Evolutionary conservation across 2,888 invertebrate species (phyloP).

Genomic region (Volucella inflata): DNA sequence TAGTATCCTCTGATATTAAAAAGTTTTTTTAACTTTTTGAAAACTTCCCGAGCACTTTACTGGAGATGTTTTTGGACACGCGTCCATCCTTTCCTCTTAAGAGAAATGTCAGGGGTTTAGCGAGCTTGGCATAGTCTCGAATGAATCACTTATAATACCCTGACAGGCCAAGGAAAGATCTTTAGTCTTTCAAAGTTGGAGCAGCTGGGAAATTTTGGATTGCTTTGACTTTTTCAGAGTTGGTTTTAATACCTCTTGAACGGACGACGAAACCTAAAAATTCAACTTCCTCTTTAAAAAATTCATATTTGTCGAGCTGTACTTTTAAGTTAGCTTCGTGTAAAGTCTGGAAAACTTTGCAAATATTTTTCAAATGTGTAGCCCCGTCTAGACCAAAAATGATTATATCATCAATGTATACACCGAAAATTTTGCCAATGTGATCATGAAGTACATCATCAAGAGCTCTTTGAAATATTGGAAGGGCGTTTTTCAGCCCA

Average conservation of each 20-base stretch:
- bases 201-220: no score
- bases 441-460: no score
- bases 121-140: background rate
- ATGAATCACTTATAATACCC: no score
- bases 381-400: background rate
- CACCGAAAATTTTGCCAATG: no score
- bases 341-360: background rate
- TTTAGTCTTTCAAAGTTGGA: no score
- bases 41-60: background rate
- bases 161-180: no score
- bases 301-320: background rate
- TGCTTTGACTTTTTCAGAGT: no score
- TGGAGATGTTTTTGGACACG: constrained; percentile 8
- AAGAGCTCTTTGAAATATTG: no score
- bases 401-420: background rate
- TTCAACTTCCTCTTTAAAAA: background rate
- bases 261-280: constrained; percentile 4
- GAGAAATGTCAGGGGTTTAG: constrained; percentile 4
- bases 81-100: background rate
- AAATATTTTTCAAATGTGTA: background rate
- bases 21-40: constrained; percentile 7
- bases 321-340: background rate
- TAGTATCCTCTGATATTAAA: background rate
- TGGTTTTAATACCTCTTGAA: no score
- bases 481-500: no score